phyloP scores from a whole-genome alignment of 2,113 vertebrate species.

The Melozone crissalis region DNA sequence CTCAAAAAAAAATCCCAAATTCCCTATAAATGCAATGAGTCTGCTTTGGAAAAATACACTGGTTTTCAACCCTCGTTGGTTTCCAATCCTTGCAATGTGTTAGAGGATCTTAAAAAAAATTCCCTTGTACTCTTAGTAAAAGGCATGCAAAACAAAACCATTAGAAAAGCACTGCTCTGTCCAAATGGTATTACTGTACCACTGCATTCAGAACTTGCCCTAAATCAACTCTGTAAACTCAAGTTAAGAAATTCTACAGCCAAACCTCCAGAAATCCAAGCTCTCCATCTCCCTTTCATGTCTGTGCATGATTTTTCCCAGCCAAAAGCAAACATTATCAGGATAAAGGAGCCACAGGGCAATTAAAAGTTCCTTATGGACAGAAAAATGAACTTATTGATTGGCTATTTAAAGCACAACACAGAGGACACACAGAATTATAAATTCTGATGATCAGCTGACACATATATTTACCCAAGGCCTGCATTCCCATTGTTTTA shows the following conservation, averaged over 20 bases:
- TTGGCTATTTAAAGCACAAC: background rate
- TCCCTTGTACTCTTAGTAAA: background rate
- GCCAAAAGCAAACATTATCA: background rate
- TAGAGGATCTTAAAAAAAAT: background rate
- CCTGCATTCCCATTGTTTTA: background rate
- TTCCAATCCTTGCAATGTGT: background rate
- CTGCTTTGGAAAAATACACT: background rate
- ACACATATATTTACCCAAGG: background rate
- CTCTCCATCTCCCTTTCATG: background rate
- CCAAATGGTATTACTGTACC: background rate
- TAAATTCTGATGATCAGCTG: background rate
- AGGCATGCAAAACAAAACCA: background rate
- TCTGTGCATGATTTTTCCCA: background rate
- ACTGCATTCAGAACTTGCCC: background rate
- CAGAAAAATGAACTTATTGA: background rate
- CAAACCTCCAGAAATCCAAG: background rate
- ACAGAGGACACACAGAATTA: background rate
- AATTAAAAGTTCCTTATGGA: background rate
- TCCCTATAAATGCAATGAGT: rapidly evolving
- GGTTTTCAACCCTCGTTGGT: background rate
- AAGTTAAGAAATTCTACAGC: background rate
- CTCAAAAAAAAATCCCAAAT: background rate
- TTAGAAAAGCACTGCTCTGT: background rate
- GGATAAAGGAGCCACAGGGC: background rate
- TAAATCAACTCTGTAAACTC: background rate